Evolutionary conservation across 2,113 vertebrate species (phyloP).

Genomic region (Cyphomyrus discorhynchus): DNA sequence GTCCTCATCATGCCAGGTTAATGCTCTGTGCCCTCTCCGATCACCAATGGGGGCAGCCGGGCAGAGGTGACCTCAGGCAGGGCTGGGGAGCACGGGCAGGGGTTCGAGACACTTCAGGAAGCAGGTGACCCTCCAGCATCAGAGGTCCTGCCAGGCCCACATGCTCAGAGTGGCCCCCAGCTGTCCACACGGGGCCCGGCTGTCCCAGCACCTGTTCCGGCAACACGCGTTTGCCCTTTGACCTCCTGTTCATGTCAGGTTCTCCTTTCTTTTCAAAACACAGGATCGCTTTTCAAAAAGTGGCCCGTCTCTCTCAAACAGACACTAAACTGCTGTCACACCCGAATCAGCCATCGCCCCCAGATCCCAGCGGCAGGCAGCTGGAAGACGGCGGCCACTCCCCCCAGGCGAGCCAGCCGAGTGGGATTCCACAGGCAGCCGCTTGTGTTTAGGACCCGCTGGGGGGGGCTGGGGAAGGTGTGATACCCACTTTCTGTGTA

Average conservation of each 20-base stretch:
- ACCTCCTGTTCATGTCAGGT: neutral
- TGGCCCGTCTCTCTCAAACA: neutral
- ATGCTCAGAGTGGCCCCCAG: neutral
- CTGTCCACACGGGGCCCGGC: neutral
- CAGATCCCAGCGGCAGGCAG: neutral
- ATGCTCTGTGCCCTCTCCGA: neutral
- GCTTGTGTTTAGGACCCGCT: neutral
- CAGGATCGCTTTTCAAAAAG: neutral
- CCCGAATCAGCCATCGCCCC: neutral
- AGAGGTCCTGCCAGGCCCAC: neutral
- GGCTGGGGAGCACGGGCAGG: neutral
- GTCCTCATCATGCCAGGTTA: neutral
- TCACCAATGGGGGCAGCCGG: neutral
- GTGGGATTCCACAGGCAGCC: neutral
- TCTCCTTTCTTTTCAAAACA: neutral
- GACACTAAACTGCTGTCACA: neutral
- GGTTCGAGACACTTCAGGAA: neutral
- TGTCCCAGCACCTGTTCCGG: slow-evolving; percentile 1
- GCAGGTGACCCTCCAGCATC: neutral
- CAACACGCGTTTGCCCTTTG: neutral
- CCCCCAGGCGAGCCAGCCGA: neutral
- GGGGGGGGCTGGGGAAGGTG: neutral
- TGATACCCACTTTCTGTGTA: neutral
- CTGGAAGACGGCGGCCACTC: neutral
- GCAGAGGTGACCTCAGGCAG: neutral